Evolutionary conservation across 1,140 invertebrate species (phyloP).

Genomic region (Mya arenaria): DNA sequence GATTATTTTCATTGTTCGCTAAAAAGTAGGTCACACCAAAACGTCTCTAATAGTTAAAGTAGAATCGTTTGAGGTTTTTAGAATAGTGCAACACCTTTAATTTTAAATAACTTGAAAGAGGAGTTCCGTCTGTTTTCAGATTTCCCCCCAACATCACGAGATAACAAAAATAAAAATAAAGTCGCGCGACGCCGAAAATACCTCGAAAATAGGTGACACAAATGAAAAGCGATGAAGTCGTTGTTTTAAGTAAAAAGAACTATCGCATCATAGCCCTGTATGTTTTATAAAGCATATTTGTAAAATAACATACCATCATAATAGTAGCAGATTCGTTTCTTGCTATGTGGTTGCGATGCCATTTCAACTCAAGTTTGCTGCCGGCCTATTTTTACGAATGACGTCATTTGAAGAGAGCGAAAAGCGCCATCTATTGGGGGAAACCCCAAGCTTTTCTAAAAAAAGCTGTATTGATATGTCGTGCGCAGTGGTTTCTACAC

Average conservation of each 20-base stretch:
- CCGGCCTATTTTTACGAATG: background rate
- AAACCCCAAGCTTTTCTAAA: background rate
- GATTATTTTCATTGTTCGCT: background rate
- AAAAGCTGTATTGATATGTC: background rate
- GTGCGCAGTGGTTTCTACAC: too few species aligned
- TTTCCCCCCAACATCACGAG: too few species aligned
- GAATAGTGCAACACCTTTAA: too few species aligned
- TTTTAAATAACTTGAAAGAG: too few species aligned
- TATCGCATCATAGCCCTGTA: too few species aligned
- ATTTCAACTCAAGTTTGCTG: slow-evolving; percentile 9
- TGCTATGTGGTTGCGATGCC: slow-evolving; percentile 67
- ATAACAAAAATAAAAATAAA: too few species aligned
- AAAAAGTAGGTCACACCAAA: slow-evolving; percentile 20
- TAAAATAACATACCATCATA: slow-evolving; percentile 95
- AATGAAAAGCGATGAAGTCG: background rate
- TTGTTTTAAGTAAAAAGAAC: too few species aligned
- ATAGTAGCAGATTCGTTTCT: slow-evolving; percentile 94
- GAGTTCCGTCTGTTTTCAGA: too few species aligned
- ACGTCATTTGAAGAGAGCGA: background rate
- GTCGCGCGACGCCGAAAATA: too few species aligned
- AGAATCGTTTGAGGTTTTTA: too few species aligned
- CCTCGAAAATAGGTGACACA: background rate
- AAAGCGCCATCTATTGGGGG: background rate
- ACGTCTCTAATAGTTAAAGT: too few species aligned
- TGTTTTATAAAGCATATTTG: background rate